Conservation (phyloP, 2,888 invertebrate genomes). For the Norana najaformis region DNA sequence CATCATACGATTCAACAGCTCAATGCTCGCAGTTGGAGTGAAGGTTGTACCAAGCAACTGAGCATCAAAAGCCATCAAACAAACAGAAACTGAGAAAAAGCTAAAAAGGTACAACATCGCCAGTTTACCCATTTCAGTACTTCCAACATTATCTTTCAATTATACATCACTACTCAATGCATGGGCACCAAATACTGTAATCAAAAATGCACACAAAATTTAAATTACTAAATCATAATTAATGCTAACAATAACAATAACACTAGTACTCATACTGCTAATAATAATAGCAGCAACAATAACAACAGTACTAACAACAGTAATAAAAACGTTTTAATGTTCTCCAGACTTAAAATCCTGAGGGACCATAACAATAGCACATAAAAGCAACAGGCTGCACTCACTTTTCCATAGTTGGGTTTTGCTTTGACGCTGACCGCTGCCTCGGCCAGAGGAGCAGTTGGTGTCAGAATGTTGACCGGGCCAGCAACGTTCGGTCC, state of each 20-base stretch:
- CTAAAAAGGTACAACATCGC: not conserved
- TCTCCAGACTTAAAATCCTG: not conserved
- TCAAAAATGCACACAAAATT: not conserved
- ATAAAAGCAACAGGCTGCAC: not conserved
- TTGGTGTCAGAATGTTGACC: constrained; percentile 52
- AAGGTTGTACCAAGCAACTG: constrained; percentile 43
- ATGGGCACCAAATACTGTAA: not conserved
- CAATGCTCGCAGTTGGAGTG: constrained; percentile 43
- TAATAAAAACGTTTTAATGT: not conserved
- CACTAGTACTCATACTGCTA: not conserved
- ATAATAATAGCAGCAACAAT: not conserved
- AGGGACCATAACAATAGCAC: not conserved
- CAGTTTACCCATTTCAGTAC: no score
- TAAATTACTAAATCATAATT: not conserved
- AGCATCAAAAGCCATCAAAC: not conserved
- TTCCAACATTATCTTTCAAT: no score
- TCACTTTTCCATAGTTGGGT: constrained; percentile 39
- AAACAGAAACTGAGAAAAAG: not conserved
- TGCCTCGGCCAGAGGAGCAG: constrained; percentile 40
- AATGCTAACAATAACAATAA: not conserved
- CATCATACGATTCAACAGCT: constrained; percentile 59
- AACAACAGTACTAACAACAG: not conserved
- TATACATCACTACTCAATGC: not conserved
- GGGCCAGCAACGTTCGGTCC: constrained; percentile 33
- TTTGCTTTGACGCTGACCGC: constrained; percentile 29